phyloP scores from a whole-genome alignment of 2,888 invertebrate genomes.

The Terebella lapidaria region DNA sequence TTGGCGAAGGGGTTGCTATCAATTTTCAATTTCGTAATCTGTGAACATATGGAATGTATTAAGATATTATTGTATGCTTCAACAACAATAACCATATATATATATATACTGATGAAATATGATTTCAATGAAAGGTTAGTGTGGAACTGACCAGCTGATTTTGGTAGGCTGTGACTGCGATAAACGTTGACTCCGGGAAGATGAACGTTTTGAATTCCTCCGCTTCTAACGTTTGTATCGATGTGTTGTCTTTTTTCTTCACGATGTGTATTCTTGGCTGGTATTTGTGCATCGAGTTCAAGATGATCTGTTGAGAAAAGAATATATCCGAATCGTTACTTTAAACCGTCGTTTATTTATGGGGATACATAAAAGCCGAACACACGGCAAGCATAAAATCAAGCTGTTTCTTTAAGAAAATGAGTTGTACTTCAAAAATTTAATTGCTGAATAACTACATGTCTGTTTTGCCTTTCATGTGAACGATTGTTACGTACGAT shows the following conservation, averaged over 20 bases:
- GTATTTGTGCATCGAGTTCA: constrained; percentile 99
- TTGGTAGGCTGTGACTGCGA: constrained; percentile 98
- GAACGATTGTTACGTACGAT: too few relatives aligned
- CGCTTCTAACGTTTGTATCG: constrained; percentile 1
- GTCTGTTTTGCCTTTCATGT: too few relatives aligned
- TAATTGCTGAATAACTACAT: too few relatives aligned
- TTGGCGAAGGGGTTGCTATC: constrained; percentile 99
- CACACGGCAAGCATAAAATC: too few relatives aligned
- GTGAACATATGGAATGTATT: too few relatives aligned
- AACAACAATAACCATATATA: not conserved
- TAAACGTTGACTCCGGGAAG: constrained; percentile 96
- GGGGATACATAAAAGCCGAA: too few relatives aligned
- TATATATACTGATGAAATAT: not conserved
- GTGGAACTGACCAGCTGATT: constrained; percentile 78
- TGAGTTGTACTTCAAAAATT: too few relatives aligned
- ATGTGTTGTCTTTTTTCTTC: constrained; percentile 54
- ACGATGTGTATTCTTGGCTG: constrained; percentile 97
- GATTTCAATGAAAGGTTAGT: not conserved
- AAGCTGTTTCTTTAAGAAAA: too few relatives aligned
- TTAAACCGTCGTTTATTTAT: too few relatives aligned
- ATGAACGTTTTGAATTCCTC: constrained; percentile 80
- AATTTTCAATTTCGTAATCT: constrained; percentile 97
- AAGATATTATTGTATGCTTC: too few relatives aligned
- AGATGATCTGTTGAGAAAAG: constrained; percentile 74
- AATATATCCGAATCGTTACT: too few relatives aligned